Percentiles rank a stretch among this genome's conserved stretches.
phyloP scores from a whole-genome alignment of 2,797 vertebrate genomes.

The Anisognathus igniventris region DNA sequence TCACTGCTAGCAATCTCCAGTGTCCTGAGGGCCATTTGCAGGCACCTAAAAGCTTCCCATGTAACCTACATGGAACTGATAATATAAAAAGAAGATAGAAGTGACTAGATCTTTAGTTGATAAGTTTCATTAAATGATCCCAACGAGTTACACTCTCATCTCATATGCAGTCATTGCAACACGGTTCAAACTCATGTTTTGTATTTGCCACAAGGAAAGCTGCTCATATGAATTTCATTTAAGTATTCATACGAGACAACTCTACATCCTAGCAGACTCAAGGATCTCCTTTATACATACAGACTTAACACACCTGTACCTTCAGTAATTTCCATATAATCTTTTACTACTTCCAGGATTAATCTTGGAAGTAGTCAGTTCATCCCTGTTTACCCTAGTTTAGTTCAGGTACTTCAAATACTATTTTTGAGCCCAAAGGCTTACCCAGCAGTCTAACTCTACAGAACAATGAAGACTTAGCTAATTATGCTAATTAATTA shows the following conservation, averaged over 20 bases:
- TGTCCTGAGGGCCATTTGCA: accelerated
- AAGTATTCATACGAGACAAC: not conserved
- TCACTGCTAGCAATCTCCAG: not conserved
- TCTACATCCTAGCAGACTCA: not conserved
- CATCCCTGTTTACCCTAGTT: not conserved
- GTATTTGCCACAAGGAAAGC: not conserved
- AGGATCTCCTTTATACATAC: not conserved
- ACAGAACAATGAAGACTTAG: conserved; percentile 1
- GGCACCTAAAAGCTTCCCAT: not conserved
- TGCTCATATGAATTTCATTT: not conserved
- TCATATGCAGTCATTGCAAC: not conserved
- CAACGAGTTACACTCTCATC: not conserved
- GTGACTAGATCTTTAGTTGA: not conserved
- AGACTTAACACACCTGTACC: not conserved
- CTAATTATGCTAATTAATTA: conserved; percentile 39
- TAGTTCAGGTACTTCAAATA: not conserved
- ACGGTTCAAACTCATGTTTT: not conserved
- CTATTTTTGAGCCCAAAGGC: not conserved
- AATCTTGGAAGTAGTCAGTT: not conserved
- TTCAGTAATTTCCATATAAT: not conserved
- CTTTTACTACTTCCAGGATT: not conserved
- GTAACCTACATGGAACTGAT: not conserved
- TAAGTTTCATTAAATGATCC: not conserved
- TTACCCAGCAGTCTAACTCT: not conserved
- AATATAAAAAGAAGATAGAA: not conserved